phyloP scores from a whole-genome alignment of 2,113 vertebrate species.

The Atherinomorus stipes region DNA sequence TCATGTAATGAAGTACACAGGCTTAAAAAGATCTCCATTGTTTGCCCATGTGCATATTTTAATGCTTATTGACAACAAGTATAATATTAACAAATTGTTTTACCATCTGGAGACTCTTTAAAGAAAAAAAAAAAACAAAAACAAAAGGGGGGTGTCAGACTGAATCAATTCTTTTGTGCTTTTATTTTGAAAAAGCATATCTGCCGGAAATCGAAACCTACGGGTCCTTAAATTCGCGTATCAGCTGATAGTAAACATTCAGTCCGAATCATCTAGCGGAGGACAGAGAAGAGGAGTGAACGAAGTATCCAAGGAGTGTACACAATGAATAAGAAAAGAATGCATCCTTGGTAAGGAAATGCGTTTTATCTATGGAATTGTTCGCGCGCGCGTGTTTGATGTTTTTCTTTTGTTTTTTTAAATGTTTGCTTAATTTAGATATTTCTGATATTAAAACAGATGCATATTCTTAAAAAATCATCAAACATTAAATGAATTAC shows the following conservation, averaged over 20 bases:
- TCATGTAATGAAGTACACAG: no score
- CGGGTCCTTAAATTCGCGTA: neutral
- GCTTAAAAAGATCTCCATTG: no score
- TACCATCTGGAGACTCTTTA: no score
- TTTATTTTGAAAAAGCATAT: neutral
- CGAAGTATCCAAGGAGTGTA: neutral
- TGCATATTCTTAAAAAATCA: neutral
- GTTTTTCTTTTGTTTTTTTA: no score
- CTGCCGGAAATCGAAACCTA: neutral
- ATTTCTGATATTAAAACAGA: neutral
- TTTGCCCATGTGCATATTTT: no score
- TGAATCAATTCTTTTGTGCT: neutral
- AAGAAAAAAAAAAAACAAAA: no score
- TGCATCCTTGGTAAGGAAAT: constrained; percentile 8
- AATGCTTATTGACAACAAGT: no score
- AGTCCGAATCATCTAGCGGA: neutral
- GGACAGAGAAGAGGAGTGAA: neutral
- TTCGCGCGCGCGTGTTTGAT: no score
- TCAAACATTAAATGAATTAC: neutral
- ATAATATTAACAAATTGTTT: no score
- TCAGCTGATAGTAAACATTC: neutral
- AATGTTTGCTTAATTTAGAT: neutral
- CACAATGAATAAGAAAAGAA: neutral
- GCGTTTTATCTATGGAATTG: neutral
- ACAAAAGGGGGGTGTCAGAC: no score